Base-by-base conservation (phyloP, 2,888 invertebrate genomes). In the Melanostoma scalare region DNA sequence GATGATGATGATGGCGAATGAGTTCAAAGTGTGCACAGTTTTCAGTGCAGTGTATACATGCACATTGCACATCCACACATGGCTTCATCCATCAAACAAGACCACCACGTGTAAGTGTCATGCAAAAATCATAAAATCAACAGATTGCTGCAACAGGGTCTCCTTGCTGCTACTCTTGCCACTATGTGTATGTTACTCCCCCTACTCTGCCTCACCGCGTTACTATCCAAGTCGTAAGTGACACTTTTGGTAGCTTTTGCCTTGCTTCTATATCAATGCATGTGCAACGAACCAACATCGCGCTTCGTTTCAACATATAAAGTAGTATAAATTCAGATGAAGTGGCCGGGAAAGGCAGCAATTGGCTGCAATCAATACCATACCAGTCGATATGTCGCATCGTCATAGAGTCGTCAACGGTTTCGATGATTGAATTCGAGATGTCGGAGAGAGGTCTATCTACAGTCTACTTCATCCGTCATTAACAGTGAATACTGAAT, bases 391-490 rank as follows among this genome's bases (percentile, higher is more conserved):
- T 20, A 20, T 63, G 63, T 63, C 63, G 50, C 63, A 38, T 48
- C 6, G 35, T 38, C 8, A 38, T 60, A 9, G 33, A 8, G 9
- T 10, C 36, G 35, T 48, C 72, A 42, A 61, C 72, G 81, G 58
- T 74, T 68, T 82, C 78, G 73, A 73, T 82, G 82, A 82, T 82
- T 82, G 82, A 82, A 78, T 78, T 73, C 73, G 73, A 82, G 73
- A 82, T 78, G 68, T 20, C 52, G 78, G 36, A 30, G 78, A 82
- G 82, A 82, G 82, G 78, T 73, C 72, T 20, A 20, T 20, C 20
- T 20, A 20, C 20, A 20, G 20, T 20, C 20, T 72, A 78, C 82
- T 78, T 73, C 56, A 68, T 63, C 55, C 52, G 68, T 82, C 73
- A 74, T 74, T 69, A 73, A 67, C 63, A 56, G 67, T 67, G 46